Evolutionary conservation across 2,113 vertebrate genomes (phyloP).

Genomic region (Antechinus stuartii): DNA sequence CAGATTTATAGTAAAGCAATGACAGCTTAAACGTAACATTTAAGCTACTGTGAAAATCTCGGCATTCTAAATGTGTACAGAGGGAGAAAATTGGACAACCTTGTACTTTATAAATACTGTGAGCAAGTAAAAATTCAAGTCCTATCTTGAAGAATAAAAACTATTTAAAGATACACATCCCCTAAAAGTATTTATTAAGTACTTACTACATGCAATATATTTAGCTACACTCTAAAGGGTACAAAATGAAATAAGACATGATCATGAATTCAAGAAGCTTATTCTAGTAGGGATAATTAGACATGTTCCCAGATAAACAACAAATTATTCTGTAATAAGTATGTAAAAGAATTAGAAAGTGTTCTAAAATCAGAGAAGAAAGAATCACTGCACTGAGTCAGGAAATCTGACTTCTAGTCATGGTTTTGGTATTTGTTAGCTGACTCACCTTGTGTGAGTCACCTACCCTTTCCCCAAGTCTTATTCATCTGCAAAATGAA

Average conservation of each 20-base stretch:
- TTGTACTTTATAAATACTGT: neutral
- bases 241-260: neutral
- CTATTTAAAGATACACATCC: neutral
- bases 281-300: neutral
- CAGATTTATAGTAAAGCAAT: neutral
- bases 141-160: neutral
- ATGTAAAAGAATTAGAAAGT: neutral
- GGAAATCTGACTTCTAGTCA: neutral
- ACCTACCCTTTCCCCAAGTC: constrained; percentile 20
- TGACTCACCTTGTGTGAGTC: neutral
- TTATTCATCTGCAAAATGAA: constrained; percentile 38
- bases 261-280: neutral
- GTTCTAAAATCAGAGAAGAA: neutral
- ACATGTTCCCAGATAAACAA: neutral
- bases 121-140: neutral
- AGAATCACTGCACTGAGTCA: neutral
- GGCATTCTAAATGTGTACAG: neutral
- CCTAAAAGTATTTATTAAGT: neutral
- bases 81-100: neutral
- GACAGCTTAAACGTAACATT: neutral
- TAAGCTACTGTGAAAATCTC: neutral
- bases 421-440: constrained; percentile 2
- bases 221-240: neutral
- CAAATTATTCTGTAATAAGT: neutral
- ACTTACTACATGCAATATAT: neutral